Conservation (phyloP, 2,113 vertebrate species). For the Lanius collurio region DNA sequence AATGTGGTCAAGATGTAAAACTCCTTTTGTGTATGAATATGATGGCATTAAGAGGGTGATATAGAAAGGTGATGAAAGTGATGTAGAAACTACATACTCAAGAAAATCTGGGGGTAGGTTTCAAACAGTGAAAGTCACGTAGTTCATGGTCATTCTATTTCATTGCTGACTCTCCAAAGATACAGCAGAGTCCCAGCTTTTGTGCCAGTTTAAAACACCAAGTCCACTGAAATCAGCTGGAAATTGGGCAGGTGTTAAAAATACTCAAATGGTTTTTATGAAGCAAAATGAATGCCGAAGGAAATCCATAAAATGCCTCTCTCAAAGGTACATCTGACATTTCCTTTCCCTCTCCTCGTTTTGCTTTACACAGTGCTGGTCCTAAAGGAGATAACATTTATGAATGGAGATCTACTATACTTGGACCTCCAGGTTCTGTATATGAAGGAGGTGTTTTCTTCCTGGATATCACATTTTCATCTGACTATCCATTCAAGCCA, state of each 20-base stretch:
- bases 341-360: neutral
- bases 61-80: neutral
- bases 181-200: neutral
- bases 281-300: neutral
- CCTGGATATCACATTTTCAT: slow-evolving; percentile 97
- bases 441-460: slow-evolving; percentile 97
- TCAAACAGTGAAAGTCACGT: neutral
- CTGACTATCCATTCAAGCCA: slow-evolving; percentile 97
- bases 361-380: slow-evolving; percentile 80
- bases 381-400: slow-evolving; percentile 99
- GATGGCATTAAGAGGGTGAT: neutral
- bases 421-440: slow-evolving; percentile 94
- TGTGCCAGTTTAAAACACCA: neutral
- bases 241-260: neutral
- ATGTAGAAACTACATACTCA: neutral
- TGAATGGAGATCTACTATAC: slow-evolving; percentile 97
- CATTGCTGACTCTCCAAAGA: neutral
- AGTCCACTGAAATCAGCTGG: neutral
- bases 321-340: slow-evolving; percentile 7
- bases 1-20: neutral
- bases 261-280: neutral
- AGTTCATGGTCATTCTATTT: neutral
- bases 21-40: neutral
- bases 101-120: neutral
- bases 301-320: neutral